Evolutionary conservation across 1,140 invertebrate genomes (phyloP).

Genomic region (Orussus abietinus): DNA sequence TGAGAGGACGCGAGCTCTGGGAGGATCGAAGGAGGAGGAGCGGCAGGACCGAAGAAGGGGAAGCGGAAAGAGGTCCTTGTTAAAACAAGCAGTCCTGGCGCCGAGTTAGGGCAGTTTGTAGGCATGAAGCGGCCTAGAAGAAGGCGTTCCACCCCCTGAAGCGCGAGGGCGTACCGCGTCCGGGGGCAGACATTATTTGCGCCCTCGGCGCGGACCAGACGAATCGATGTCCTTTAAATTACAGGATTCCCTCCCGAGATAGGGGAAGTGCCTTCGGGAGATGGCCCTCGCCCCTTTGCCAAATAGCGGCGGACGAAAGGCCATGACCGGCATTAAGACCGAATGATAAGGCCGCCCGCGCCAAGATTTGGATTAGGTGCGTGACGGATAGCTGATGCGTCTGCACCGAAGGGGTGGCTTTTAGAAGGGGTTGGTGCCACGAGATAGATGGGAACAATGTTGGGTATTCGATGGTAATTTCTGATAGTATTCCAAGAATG

Average conservation of each 20-base stretch:
- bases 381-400: no score
- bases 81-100: slow-evolving; percentile 6
- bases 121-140: background rate
- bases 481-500: no score
- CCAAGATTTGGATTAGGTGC: no score
- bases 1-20: no score
- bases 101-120: background rate
- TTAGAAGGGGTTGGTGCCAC: no score
- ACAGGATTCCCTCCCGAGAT: slow-evolving; percentile 29
- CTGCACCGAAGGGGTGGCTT: no score
- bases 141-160: background rate
- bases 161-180: background rate
- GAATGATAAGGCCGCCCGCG: slow-evolving; percentile 26
- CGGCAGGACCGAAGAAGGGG: background rate
- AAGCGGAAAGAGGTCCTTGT: slow-evolving; percentile 5
- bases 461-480: no score
- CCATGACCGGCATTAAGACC: slow-evolving; percentile 23
- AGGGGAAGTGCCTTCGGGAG: slow-evolving; percentile 17
- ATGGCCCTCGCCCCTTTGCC: no score
- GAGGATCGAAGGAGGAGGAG: background rate
- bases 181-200: background rate
- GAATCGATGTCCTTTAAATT: slow-evolving; percentile 32
- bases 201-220: background rate
- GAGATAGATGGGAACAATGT: no score
- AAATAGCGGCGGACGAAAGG: slow-evolving; percentile 20